Percentiles rank a stretch among this genome's conserved stretches.
These are phyloP conservation scores for Sphaeridia pumilis DNA, from an alignment of 2,888 invertebrate species.

Conservation along the genomic window DNA sequence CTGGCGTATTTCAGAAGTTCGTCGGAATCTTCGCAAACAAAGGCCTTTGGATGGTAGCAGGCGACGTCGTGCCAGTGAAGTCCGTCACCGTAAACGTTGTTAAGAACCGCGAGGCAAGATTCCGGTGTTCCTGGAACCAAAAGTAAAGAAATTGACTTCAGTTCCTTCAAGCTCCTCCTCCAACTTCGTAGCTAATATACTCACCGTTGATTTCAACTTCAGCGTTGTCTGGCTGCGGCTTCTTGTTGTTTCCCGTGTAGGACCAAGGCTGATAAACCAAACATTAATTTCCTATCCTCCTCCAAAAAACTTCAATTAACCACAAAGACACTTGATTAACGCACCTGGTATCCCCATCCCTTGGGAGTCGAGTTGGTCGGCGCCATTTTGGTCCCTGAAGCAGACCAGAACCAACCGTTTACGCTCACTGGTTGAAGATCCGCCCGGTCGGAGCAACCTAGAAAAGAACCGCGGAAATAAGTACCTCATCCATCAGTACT, in stretches of 20 bases:
- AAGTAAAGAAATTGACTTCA: too few species aligned
- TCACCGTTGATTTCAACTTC: constrained; percentile 36
- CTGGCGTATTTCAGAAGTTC: constrained; percentile 25
- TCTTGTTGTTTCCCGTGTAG: constrained; percentile 79
- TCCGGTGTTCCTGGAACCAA: constrained; percentile 44
- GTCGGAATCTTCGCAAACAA: constrained; percentile 84
- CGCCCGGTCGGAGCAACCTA: constrained; percentile 68
- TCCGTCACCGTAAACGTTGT: constrained; percentile 83
- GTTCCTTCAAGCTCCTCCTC: too few species aligned
- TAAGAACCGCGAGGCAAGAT: constrained; percentile 74
- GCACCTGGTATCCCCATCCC: constrained; percentile 31
- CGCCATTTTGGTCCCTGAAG: constrained; percentile 81
- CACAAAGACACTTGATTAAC: too few species aligned
- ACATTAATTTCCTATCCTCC: not conserved
- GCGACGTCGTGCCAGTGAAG: constrained; percentile 80
- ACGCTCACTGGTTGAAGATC: constrained; percentile 74
- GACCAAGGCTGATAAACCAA: constrained; percentile 42
- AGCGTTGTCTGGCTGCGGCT: constrained; percentile 76
- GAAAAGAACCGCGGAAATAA: too few species aligned
- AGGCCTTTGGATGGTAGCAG: constrained; percentile 72
- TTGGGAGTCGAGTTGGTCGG: constrained; percentile 50
- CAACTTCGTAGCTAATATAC: too few species aligned
- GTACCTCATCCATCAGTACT: too few species aligned
- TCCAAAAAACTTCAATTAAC: too few species aligned
- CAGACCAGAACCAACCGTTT: constrained; percentile 90